Conservation (phyloP, 2,797 vertebrate species). For the Epinephelus malabaricus region DNA sequence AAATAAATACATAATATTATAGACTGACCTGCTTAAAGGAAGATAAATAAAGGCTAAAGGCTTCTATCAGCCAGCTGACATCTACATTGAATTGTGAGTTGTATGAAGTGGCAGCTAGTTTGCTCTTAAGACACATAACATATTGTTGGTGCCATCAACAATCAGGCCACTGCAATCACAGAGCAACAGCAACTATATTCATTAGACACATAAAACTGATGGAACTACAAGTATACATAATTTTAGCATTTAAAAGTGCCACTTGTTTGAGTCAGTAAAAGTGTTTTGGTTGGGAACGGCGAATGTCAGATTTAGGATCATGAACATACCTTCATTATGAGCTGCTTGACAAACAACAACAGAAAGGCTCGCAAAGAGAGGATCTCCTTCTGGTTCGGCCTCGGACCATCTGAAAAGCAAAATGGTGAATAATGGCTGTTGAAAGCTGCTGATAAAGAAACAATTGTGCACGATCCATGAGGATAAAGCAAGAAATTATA, state of each 20-base stretch:
- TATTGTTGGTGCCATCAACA: background rate
- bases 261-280: background rate
- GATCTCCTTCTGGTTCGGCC: conserved; percentile 95
- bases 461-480: background rate
- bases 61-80: background rate
- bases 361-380: conserved; percentile 93
- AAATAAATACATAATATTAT: background rate
- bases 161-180: background rate
- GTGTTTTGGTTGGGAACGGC: background rate
- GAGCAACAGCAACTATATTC: background rate
- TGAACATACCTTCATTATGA: conserved; percentile 94
- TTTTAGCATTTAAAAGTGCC: background rate
- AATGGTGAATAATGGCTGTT: conserved; percentile 7
- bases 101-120: background rate
- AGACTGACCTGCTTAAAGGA: background rate
- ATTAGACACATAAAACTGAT: background rate
- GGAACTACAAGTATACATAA: background rate
- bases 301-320: background rate
- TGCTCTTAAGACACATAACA: background rate
- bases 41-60: background rate
- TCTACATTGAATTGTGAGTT: background rate
- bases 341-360: conserved; percentile 96
- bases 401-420: conserved; percentile 89
- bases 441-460: background rate
- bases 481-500: background rate